These are phyloP conservation scores for Heliconius eleuchia DNA, from an alignment of 1,140 invertebrate species.

Conservation along the genomic window DNA sequence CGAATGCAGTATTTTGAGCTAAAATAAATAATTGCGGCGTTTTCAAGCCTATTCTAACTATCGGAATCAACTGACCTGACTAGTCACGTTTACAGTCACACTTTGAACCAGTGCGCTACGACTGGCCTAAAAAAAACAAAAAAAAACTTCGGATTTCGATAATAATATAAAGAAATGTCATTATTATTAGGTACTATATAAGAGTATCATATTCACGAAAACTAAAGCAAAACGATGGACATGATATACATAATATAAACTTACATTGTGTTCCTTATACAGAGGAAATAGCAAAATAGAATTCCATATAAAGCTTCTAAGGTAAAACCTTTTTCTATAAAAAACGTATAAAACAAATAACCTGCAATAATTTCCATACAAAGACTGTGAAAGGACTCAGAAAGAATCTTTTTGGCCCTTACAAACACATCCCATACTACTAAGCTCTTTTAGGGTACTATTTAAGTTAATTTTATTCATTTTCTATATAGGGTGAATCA, in stretches of 20 bases:
- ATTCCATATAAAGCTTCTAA: not conserved
- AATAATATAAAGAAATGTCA: too few relatives aligned
- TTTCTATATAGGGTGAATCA: conserved; percentile 19
- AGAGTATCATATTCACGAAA: too few relatives aligned
- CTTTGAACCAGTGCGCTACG: too few relatives aligned
- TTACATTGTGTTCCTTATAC: not conserved
- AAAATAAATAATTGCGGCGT: not conserved
- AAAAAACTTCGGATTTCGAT: too few relatives aligned
- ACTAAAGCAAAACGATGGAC: too few relatives aligned
- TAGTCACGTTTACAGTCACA: too few relatives aligned
- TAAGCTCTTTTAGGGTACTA: conserved; percentile 22
- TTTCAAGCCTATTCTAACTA: too few relatives aligned
- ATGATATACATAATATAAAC: too few relatives aligned
- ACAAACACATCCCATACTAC: not conserved
- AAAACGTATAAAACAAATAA: not conserved
- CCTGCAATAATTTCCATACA: not conserved
- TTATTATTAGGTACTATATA: too few relatives aligned
- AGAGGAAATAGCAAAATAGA: too few relatives aligned
- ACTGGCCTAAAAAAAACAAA: too few relatives aligned
- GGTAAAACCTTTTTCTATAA: not conserved
- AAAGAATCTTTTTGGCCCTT: not conserved
- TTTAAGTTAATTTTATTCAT: conserved; percentile 24
- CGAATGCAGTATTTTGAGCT: not conserved
- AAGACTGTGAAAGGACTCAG: not conserved
- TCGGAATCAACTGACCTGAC: too few relatives aligned